Base-by-base conservation (phyloP, 2,888 invertebrate species). In the Noctuana brunneofusca region DNA sequence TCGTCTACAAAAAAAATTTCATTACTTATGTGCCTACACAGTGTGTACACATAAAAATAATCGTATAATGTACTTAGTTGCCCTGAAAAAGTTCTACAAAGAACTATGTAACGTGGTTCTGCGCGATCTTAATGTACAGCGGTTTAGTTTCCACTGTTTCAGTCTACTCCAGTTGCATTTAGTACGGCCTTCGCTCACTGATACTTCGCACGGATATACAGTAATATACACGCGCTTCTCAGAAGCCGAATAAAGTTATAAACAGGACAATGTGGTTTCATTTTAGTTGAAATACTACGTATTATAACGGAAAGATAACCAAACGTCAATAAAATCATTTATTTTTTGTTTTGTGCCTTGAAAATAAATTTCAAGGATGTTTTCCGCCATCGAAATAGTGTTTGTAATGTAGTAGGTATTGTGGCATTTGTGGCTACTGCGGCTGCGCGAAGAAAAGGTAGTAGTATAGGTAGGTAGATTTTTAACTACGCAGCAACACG, bases 391-490 rank as follows among this genome's bases (percentile, higher is more conserved):
- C 14, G 20, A 20, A 48, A n/a, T 48, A n/a, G 18, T 46, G 46
- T 48, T n/a, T n/a, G n/a, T n/a, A n/a, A n/a, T n/a, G n/a, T n/a
- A n/a, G n/a, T n/a, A n/a, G n/a, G n/a, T n/a, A n/a, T n/a, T n/a
- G n/a, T n/a, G n/a, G n/a, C n/a, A n/a, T n/a, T n/a, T 48, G 48
- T 6, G 22, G 8, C 22, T 24, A 48, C 22, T 48, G 48, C 48
- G 48, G n/a, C 48, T 48, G 48, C 48, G 48, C 48, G 48, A 22
- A 48, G 48, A 22, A 24, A 48, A 48, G 43, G 18, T 18, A 11
- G 18, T 2, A 48, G 22, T 48, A 48, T 22, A 46, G 46, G 20
- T 46, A 46, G 46, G 12, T 46, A 20, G 11, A 12, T 46, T 3
- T 46, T 11, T 5, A 46, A 46, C 14, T 38, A 38, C 38, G 38